A percentile compares a stretch with the other conserved stretches of the same genome.
Evolutionary conservation across 2,888 invertebrate genomes (phyloP).

Genomic region (Eucera pruinosa): DNA sequence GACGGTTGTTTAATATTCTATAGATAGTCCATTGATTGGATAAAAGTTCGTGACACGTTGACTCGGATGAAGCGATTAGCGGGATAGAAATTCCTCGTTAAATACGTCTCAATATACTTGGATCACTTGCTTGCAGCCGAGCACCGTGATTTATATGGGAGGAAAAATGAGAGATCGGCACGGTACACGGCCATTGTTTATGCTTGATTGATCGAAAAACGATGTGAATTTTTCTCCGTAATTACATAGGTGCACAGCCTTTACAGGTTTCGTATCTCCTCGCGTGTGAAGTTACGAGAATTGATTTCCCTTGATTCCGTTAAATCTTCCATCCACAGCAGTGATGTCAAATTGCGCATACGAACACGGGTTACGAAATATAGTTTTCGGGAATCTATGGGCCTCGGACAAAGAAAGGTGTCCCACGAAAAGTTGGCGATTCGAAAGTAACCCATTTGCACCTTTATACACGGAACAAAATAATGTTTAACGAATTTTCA

Average conservation of each 20-base stretch:
- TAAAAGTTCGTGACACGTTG: slow-evolving; percentile 29
- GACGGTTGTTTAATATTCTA: slow-evolving; percentile 27
- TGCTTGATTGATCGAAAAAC: slow-evolving; percentile 17
- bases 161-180: not conserved
- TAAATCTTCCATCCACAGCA: too few species aligned
- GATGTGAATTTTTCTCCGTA: slow-evolving; percentile 19
- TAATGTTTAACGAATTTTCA: too few species aligned
- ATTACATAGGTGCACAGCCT: too few species aligned
- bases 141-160: not conserved
- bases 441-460: too few species aligned
- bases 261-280: slow-evolving; percentile 1
- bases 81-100: slow-evolving; percentile 37
- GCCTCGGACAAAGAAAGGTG: too few species aligned
- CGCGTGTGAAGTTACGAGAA: not conserved
- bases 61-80: slow-evolving; percentile 30
- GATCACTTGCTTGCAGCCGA: not conserved
- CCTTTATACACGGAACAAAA: too few species aligned
- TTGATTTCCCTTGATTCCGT: not conserved
- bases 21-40: slow-evolving; percentile 16
- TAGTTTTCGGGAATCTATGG: too few species aligned
- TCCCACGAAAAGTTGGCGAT: too few species aligned
- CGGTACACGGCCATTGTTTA: not conserved
- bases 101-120: not conserved
- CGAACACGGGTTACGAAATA: too few species aligned
- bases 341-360: too few species aligned